phyloP scores from a whole-genome alignment of 35 echinoderm and acorn worm genomes.

The Hemicentrotus pulcherrimus region DNA sequence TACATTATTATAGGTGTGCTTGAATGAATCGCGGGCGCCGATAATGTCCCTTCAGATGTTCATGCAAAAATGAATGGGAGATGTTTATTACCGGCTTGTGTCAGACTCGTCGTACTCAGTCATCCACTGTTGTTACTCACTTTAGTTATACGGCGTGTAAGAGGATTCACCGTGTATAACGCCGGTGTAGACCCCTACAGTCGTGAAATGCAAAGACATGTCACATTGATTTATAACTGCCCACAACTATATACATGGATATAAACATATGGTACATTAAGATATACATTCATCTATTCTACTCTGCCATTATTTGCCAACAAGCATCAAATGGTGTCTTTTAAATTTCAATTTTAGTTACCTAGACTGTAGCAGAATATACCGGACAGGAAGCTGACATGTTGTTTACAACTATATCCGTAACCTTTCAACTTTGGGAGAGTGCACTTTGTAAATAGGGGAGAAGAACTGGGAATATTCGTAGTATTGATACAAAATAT shows the following conservation, averaged over 20 bases:
- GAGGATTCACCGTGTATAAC: too few species aligned
- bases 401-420: slow-evolving; percentile 16
- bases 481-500: neutral
- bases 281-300: neutral
- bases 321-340: neutral
- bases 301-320: neutral
- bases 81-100: too few species aligned
- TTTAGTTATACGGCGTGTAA: too few species aligned
- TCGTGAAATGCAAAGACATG: too few species aligned
- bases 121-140: too few species aligned
- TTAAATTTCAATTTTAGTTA: neutral
- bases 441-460: neutral
- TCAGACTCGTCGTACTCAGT: too few species aligned
- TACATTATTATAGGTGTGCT: too few species aligned
- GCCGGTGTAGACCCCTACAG: too few species aligned
- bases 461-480: neutral
- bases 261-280: neutral
- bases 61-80: too few species aligned
- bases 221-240: neutral
- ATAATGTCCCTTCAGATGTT: too few species aligned
- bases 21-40: too few species aligned
- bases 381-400: slow-evolving; percentile 38
- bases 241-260: neutral
- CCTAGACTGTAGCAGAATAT: neutral
- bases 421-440: slow-evolving; percentile 21